Evolutionary conservation across 1,140 invertebrate genomes (phyloP).

Genomic region (Aricia agestis): DNA sequence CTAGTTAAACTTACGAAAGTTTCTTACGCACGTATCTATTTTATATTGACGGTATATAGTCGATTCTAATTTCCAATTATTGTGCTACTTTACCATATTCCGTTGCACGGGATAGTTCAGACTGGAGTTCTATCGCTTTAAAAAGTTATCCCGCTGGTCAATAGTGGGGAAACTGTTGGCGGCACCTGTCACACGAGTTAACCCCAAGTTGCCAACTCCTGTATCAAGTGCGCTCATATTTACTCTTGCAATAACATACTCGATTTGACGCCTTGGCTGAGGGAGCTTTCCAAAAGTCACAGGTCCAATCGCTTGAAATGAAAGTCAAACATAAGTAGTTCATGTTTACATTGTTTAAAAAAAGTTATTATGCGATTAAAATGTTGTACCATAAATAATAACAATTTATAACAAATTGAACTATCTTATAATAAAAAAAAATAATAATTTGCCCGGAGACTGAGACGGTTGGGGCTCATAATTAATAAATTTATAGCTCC

Average conservation of each 20-base stretch:
- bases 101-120: neutral
- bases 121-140: neutral
- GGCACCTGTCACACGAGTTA: constrained; percentile 4
- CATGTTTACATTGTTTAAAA: too few species aligned
- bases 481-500: neutral
- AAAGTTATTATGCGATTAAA: too few species aligned
- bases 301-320: neutral
- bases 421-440: too few species aligned
- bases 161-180: constrained; percentile 4
- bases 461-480: neutral
- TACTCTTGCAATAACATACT: neutral
- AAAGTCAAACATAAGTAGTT: neutral
- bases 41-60: too few species aligned
- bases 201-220: neutral
- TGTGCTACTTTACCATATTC: neutral
- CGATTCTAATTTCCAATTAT: too few species aligned
- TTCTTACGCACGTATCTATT: too few species aligned
- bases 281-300: neutral
- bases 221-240: neutral
- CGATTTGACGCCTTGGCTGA: neutral
- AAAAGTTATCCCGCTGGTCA: neutral
- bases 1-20: too few species aligned
- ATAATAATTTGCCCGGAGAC: neutral
- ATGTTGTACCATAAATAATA: too few species aligned
- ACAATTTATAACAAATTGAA: too few species aligned